Evolutionary conservation across 2,113 vertebrate genomes (phyloP).

Genomic region (Ochotona curzoniae): DNA sequence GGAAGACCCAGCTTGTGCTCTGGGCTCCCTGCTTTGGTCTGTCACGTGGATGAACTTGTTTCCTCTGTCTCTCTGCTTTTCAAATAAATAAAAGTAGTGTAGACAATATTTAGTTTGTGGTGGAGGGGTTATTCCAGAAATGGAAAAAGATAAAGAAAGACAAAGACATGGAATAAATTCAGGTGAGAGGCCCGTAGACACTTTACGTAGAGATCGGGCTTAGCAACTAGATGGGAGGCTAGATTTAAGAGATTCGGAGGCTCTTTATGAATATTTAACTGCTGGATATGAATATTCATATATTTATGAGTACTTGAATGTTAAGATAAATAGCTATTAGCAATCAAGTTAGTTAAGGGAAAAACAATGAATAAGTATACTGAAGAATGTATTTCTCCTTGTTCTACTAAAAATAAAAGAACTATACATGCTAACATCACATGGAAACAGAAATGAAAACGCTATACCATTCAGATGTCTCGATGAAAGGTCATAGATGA

Average conservation of each 20-base stretch:
- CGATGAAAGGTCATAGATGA: neutral
- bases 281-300: too few relatives aligned
- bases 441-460: slow-evolving; percentile 17
- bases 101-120: neutral
- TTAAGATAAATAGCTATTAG: neutral
- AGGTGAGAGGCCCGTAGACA: neutral
- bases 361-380: slow-evolving; percentile 2
- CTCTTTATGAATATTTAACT: neutral
- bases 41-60: too few relatives aligned
- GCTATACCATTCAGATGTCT: neutral
- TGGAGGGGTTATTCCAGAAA: neutral
- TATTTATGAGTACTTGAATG: neutral
- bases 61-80: too few relatives aligned
- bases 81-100: too few relatives aligned
- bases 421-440: neutral
- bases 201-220: neutral
- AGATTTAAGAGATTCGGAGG: slow-evolving; percentile 19
- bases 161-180: neutral
- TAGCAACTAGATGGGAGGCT: neutral
- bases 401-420: neutral
- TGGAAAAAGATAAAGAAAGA: neutral
- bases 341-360: neutral
- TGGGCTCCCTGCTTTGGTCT: too few relatives aligned
- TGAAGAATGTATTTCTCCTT: neutral
- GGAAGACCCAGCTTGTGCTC: too few relatives aligned